Conservation (phyloP, 2,797 vertebrate species). For the Pitangus sulphuratus region DNA sequence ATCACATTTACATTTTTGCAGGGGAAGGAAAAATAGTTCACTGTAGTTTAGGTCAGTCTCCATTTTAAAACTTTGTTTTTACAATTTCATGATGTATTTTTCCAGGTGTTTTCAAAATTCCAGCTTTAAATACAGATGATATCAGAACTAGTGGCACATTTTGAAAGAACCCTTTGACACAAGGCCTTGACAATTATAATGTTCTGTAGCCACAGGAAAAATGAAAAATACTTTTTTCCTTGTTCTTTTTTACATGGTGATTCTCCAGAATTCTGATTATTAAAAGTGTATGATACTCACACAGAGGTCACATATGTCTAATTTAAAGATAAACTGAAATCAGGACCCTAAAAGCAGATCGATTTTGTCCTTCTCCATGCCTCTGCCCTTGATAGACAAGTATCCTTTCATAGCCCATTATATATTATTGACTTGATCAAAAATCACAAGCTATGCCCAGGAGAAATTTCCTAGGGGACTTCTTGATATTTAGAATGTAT, state of each 20-base stretch:
- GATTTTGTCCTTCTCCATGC: background rate
- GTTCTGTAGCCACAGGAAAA: background rate
- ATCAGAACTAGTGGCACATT: background rate
- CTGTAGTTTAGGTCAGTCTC: background rate
- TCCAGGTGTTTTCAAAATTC: constrained; percentile 29
- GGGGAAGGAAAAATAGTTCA: background rate
- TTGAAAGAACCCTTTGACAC: background rate
- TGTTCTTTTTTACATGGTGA: background rate
- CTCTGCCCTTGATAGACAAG: rapidly evolving
- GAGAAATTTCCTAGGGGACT: background rate
- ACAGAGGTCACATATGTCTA: background rate
- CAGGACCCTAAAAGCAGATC: background rate
- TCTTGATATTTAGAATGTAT: background rate
- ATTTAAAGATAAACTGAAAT: background rate
- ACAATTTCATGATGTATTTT: constrained; percentile 25
- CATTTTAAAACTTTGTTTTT: constrained; percentile 14
- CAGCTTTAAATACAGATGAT: background rate
- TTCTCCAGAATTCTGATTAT: background rate
- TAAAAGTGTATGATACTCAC: background rate
- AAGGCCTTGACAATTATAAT: background rate
- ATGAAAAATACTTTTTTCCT: background rate
- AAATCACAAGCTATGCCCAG: background rate
- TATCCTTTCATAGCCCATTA: background rate
- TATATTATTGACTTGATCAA: background rate
- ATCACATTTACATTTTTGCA: background rate